phyloP scores from a whole-genome alignment of 1,140 invertebrate species.

The Drosophila tropicalis region DNA sequence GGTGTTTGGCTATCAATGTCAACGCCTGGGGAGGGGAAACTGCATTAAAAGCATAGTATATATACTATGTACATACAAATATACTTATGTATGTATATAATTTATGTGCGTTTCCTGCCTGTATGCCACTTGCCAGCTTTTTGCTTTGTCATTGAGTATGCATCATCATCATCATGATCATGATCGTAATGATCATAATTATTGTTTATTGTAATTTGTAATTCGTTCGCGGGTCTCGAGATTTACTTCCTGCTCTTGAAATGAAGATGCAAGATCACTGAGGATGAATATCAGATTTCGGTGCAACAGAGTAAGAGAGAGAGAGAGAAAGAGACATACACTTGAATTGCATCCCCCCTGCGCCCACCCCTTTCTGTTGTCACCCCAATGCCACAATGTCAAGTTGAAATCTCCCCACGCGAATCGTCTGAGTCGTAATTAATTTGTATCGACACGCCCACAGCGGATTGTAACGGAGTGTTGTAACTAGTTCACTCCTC shows the following conservation, averaged over 20 bases:
- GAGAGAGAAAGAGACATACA: neutral
- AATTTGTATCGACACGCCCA: constrained; percentile 12
- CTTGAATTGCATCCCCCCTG: neutral
- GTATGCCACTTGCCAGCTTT: constrained; percentile 8
- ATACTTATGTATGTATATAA: neutral
- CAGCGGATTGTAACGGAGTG: constrained; percentile 3
- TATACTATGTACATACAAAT: neutral
- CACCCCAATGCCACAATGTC: constrained; percentile 3
- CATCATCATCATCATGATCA: neutral
- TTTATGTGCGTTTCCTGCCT: constrained; percentile 7
- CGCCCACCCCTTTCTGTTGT: neutral
- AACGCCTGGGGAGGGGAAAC: neutral
- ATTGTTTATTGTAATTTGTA: constrained; percentile 11
- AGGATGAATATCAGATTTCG: constrained; percentile 1
- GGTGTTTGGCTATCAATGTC: constrained; percentile 11
- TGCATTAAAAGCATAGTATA: neutral
- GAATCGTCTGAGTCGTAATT: constrained; percentile 12
- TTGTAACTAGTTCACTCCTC: constrained; percentile 8
- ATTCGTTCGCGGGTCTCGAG: constrained; percentile 6
- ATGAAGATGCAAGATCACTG: constrained; percentile 11
- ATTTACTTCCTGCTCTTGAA: constrained; percentile 11
- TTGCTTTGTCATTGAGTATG: neutral
- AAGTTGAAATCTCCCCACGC: constrained; percentile 11
- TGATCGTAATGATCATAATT: constrained; percentile 2
- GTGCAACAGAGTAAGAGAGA: neutral